Base-by-base conservation (phyloP, 92 coral and sea anemone genomes). In the Epizoanthus ramosus region DNA sequence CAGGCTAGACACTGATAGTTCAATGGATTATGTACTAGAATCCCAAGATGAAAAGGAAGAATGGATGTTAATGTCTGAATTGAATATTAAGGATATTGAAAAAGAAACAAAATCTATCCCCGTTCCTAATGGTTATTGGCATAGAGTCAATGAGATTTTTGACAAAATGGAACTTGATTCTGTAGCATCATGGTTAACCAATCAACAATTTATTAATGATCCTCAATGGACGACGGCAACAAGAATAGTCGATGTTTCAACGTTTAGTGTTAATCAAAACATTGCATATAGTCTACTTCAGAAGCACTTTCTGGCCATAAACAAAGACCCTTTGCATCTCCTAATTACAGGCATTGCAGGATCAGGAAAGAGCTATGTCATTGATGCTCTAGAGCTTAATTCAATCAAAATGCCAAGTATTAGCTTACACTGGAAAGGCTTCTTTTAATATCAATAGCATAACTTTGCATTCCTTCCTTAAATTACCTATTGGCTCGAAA, bases 391-490 rank as follows among this genome's bases (percentile, higher is more conserved):
- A 17, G 64, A 84, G 74, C 74, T 47, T 52, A 25, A 75, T 84
- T 59, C 87, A 74, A 73, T 66, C 47, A 10, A 75, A 75, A 56
- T 75, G 81, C 66, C 81, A 75, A 57, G 60, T 57, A 47, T 68
- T 85, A 79, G 89, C 89, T 18, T 85, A 85, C 35, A 85, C 89
- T 85, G 86, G 89, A 71, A 86, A 80, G 54, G 89, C 86, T 7
- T 80, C 85, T 70, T 81, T 87, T 64, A 84, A 84, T 84, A 85
- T 88, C 33, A 85, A 88, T 76, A 88, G 86, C 52, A 77, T 85
- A 22, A 88, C 88, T 63, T 59, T 84, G 69, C 91, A 84, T 71
- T 84, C 87, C 25, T 75, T 84, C 35, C 87, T 84, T 3, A 84
- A 84, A 63, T 67, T 88, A 37, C 91, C 90, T 23, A 84, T 84